Conservation (phyloP, 2,888 invertebrate species). For the Scrobipalpa atriplicella region DNA sequence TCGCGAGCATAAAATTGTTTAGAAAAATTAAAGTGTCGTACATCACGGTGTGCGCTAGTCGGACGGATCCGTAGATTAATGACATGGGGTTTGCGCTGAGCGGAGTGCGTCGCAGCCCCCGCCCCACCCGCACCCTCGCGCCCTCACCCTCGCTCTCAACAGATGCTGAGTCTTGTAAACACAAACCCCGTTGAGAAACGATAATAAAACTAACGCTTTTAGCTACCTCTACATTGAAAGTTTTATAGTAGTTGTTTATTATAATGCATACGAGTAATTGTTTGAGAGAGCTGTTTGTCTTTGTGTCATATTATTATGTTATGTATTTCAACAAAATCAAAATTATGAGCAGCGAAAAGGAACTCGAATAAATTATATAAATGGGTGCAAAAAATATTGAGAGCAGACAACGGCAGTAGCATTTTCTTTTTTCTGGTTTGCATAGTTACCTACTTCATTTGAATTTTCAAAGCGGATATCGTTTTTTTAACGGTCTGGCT, state of each 20-base stretch:
- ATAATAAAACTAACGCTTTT: slow-evolving; percentile 41
- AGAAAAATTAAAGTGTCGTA: slow-evolving; percentile 10
- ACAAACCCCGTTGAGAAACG: slow-evolving; percentile 51
- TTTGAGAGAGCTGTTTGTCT: no score
- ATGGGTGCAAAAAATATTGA: not conserved
- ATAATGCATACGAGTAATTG: no score
- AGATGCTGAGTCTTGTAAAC: slow-evolving; percentile 63
- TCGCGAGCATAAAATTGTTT: slow-evolving; percentile 9
- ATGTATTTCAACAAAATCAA: not conserved
- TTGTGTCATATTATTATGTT: not conserved
- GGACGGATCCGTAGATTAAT: slow-evolving; percentile 46
- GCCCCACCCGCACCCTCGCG: slow-evolving; percentile 34
- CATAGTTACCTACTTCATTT: slow-evolving; percentile 6
- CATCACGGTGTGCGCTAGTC: slow-evolving; percentile 10
- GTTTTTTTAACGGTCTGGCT: slow-evolving; percentile 5
- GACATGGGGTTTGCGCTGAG: slow-evolving; percentile 43
- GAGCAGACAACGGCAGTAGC: not conserved
- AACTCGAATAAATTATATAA: slow-evolving; percentile 17
- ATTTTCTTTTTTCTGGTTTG: slow-evolving; percentile 8
- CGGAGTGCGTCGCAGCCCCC: slow-evolving; percentile 45
- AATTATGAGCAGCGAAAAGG: not conserved
- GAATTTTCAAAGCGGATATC: slow-evolving; percentile 19
- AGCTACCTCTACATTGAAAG: not conserved
- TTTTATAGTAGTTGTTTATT: not conserved
- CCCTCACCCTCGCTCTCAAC: slow-evolving; percentile 43